Evolutionary conservation across 2,888 invertebrate species (phyloP).

Genomic region (Megamerina dolium): DNA sequence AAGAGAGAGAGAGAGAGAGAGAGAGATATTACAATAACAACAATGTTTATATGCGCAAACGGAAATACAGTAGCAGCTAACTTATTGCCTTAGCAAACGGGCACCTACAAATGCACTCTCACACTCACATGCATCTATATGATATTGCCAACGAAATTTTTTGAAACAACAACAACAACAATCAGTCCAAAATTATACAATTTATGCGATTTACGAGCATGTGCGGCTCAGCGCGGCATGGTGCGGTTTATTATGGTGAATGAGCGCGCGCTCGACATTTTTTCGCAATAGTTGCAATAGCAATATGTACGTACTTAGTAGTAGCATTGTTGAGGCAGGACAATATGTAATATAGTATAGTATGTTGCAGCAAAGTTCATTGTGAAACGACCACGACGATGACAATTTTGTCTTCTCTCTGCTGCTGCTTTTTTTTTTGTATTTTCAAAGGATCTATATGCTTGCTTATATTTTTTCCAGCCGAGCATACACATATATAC

Average conservation of each 20-base stretch:
- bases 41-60: slow-evolving; percentile 2
- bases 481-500: too few species aligned
- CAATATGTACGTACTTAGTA: too few species aligned
- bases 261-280: too few species aligned
- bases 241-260: too few species aligned
- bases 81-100: neutral
- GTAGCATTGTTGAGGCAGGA: slow-evolving; percentile 10
- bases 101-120: slow-evolving; percentile 11
- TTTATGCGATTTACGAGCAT: slow-evolving; percentile 40
- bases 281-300: too few species aligned
- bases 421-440: neutral
- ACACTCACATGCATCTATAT: neutral
- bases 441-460: too few species aligned
- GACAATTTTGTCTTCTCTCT: slow-evolving; percentile 1
- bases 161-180: slow-evolving; percentile 9
- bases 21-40: neutral
- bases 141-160: slow-evolving; percentile 15
- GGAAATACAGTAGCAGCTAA: slow-evolving; percentile 11
- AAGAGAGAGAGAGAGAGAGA: too few species aligned
- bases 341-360: neutral
- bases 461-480: neutral
- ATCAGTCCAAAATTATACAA: slow-evolving; percentile 35
- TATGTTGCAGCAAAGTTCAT: neutral
- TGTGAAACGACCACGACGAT: too few species aligned
- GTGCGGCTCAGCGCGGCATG: slow-evolving; percentile 18